Evolutionary conservation across 2,113 vertebrate genomes (phyloP).

Genomic region (Tricholaema leucomelas): DNA sequence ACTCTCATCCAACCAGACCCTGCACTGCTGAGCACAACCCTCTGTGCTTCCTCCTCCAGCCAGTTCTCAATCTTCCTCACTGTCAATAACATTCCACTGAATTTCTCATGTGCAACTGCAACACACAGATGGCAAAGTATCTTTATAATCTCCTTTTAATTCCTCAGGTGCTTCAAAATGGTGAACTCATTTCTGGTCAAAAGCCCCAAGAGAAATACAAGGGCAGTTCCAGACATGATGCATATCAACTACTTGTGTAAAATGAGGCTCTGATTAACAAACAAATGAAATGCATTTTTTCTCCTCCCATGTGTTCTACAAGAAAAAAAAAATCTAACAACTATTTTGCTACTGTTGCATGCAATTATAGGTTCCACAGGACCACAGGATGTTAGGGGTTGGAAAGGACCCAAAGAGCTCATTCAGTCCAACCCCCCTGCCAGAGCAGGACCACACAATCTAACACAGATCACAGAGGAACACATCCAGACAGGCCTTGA

Average conservation of each 20-base stretch:
- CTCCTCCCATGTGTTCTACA: neutral
- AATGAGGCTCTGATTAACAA: neutral
- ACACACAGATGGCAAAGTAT: neutral
- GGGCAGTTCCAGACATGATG: neutral
- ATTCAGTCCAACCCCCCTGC: too few species aligned
- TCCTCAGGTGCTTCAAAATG: neutral
- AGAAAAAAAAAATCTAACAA: neutral
- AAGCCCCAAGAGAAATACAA: neutral
- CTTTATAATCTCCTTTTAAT: neutral
- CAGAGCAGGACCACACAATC: too few species aligned
- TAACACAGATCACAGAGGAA: too few species aligned
- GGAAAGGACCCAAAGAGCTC: too few species aligned
- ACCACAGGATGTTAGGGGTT: too few species aligned
- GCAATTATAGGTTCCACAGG: neutral
- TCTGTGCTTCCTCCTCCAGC: too few species aligned
- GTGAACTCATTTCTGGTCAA: neutral
- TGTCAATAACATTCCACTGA: neutral
- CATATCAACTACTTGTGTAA: neutral
- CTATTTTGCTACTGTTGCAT: neutral
- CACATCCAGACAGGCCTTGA: too few species aligned
- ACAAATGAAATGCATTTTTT: too few species aligned
- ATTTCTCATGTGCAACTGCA: neutral
- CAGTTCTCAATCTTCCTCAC: too few species aligned
- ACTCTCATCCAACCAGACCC: too few species aligned
- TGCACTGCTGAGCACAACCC: too few species aligned